Evolutionary conservation across 2,113 vertebrate species (phyloP), one percentile per base, ranked within the genome.

Genomic region (Eonycteris spelaea): DNA sequence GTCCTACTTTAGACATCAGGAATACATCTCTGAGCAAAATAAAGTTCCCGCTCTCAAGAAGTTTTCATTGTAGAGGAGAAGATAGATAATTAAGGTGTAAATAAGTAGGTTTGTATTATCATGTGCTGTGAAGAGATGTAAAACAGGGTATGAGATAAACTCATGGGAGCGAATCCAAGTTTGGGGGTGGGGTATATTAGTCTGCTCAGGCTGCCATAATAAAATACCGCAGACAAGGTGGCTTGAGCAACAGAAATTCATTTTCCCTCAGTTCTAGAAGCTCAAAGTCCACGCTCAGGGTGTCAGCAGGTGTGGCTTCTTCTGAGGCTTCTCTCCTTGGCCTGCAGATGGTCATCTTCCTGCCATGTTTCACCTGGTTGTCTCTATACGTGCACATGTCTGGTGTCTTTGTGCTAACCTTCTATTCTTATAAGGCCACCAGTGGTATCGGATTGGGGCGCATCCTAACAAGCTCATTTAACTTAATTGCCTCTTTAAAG

Each of bases 321-420:
- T 14, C 70, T 5, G 26, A 30, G 28, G 45, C 15, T 30, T 82
- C 43, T 33, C 26, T 77, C 59, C 68, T 78, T 24, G 3, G 10
- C 45, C 16, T 11, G 0, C 1, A 40, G 21, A 11, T 6, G 30
- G 68, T 38, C 40, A 3, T 57, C 6, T 86, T 63, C 19, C 83
- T 4, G 0, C 22, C 7, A 0, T 28, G 21, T 57, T 65, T 26
- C 48, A 5, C 16, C 8, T 24, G 26, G 16, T 18, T 0, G 1
- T 35, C 45, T 57, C 7, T 70, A 22, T 67, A 19, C 2, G 6
- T 6, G 26, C 26, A 6, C 1, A 0, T 28, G 9, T 40, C 55
- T 48, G 3, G 9, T 28, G 38, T 53, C 13, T 93, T 40, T 22
- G 9, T 14, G 7, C 18, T 14, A 35, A 75, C 38, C 45, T 78